phyloP scores from a whole-genome alignment of 2,797 vertebrate genomes.

The Nasua narica region DNA sequence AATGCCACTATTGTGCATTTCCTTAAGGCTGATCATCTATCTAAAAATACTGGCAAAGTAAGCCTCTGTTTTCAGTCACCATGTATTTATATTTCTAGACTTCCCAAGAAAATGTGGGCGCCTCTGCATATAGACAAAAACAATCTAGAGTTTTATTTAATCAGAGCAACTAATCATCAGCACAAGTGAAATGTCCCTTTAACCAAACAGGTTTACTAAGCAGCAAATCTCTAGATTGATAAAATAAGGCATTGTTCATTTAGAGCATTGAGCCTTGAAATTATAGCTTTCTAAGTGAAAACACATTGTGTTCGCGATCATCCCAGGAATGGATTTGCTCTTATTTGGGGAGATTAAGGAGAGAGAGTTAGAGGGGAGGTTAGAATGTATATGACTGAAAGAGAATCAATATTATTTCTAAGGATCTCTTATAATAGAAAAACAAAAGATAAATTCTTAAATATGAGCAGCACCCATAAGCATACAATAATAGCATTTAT shows the following conservation, averaged over 20 bases:
- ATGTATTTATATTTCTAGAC: background rate
- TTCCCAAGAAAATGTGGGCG: background rate
- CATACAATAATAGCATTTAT: background rate
- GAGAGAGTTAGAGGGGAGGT: background rate
- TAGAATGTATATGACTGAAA: background rate
- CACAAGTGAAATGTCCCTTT: background rate
- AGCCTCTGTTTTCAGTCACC: background rate
- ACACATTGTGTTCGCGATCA: background rate
- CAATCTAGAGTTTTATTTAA: background rate
- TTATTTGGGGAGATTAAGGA: background rate
- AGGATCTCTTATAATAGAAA: background rate
- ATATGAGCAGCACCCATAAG: background rate
- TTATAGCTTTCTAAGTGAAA: background rate
- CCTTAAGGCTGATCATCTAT: background rate
- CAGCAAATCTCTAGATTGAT: background rate
- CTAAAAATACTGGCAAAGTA: background rate
- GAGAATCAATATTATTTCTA: background rate
- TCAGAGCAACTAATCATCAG: background rate
- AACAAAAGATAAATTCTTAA: background rate
- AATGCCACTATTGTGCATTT: background rate
- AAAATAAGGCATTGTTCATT: background rate
- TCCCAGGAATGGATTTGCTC: background rate
- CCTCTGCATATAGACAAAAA: background rate
- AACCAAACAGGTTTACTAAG: background rate
- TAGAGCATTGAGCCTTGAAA: background rate